Evolutionary conservation across 2,797 vertebrate genomes (phyloP).

Genomic region (Rhabdophis nuchalis): DNA sequence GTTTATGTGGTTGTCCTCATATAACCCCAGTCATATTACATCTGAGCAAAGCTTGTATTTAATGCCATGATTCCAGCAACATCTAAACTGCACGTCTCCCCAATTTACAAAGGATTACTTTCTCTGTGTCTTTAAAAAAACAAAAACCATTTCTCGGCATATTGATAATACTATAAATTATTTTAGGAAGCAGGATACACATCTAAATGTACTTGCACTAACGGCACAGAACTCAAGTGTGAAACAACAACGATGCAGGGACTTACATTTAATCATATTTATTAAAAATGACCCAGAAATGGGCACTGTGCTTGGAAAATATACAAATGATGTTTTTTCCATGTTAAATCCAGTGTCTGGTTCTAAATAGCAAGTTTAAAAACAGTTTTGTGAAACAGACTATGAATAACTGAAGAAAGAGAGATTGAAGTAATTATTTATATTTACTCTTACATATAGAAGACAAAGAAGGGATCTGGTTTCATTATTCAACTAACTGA

Average conservation of each 20-base stretch:
- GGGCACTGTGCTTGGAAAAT: not conserved
- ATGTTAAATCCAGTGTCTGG: not conserved
- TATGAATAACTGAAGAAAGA: not conserved
- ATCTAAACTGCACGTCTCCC: constrained; percentile 12
- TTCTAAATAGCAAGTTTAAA: not conserved
- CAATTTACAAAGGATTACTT: not conserved
- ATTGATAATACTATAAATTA: constrained; percentile 13
- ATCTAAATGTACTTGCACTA: constrained; percentile 44
- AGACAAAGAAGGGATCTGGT: not conserved
- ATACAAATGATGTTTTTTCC: not conserved
- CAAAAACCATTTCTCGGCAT: not conserved
- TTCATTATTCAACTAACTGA: not conserved
- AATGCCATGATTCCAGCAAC: not conserved
- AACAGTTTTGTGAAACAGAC: not conserved
- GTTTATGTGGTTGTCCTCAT: not conserved
- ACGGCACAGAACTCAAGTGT: constrained; percentile 1
- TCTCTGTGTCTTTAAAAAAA: not conserved
- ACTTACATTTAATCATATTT: constrained; percentile 21
- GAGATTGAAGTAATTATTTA: not conserved
- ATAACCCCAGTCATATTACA: not conserved
- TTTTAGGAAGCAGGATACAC: constrained; percentile 37
- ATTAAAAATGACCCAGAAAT: not conserved
- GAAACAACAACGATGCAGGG: constrained; percentile 27
- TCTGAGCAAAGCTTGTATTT: not conserved
- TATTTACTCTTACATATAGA: not conserved